Evolutionary conservation across 1,140 invertebrate species (phyloP).

Genomic region (Drosophila kurseongensis): DNA sequence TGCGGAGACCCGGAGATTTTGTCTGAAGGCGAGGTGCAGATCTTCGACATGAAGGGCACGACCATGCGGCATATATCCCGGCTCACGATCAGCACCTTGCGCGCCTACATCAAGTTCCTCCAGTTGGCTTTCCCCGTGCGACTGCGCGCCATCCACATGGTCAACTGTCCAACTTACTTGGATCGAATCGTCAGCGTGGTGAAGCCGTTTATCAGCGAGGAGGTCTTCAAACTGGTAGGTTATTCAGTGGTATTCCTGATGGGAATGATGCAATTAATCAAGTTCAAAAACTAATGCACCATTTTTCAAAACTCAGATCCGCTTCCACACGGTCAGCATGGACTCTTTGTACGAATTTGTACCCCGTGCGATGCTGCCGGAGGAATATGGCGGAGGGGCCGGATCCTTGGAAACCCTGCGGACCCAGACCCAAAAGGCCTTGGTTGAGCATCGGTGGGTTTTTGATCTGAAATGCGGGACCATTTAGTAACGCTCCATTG

Average conservation of each 20-base stretch:
- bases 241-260: no score
- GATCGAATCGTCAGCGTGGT: constrained; percentile 87
- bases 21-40: constrained; percentile 88
- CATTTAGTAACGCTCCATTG: constrained; percentile 3
- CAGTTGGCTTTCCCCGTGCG: constrained; percentile 91
- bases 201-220: constrained; percentile 88
- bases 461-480: not conserved
- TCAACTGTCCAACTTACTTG: constrained; percentile 88
- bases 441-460: constrained; percentile 70
- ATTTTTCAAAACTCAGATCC: constrained; percentile 80
- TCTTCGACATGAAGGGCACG: constrained; percentile 89
- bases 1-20: constrained; percentile 61
- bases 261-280: no score
- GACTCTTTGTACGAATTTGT: constrained; percentile 87
- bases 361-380: constrained; percentile 87
- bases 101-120: constrained; percentile 75
- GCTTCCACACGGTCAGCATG: constrained; percentile 87
- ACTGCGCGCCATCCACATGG: constrained; percentile 90
- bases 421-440: constrained; percentile 84
- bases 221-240: constrained; percentile 85
- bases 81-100: constrained; percentile 87
- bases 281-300: not conserved
- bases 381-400: constrained; percentile 88
- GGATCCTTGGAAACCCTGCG: constrained; percentile 87
- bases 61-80: constrained; percentile 87